phyloP scores from a whole-genome alignment of 2,797 vertebrate genomes.

The Acanthis flammea region DNA sequence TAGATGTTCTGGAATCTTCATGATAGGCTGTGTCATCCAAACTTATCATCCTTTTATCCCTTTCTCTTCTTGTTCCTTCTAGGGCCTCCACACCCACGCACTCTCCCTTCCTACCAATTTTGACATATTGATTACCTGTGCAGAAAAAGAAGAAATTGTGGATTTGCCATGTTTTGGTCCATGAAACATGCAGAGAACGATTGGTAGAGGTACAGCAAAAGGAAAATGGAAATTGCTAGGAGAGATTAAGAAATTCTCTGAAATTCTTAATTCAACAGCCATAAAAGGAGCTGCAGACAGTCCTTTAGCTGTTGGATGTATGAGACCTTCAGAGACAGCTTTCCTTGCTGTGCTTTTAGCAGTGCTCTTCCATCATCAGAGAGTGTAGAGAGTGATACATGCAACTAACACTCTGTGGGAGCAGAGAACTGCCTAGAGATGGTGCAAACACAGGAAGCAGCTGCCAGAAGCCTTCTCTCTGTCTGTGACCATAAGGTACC shows the following conservation, averaged over 20 bases:
- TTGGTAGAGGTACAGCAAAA: not conserved
- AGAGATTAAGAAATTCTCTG: not conserved
- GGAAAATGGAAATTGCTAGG: not conserved
- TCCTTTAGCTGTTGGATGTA: not conserved
- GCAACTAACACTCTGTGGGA: not conserved
- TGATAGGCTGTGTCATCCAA: not conserved
- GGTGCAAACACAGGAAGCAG: not conserved
- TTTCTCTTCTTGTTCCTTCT: not conserved
- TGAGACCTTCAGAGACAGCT: not conserved
- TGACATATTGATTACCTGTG: not conserved
- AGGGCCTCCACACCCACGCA: not conserved
- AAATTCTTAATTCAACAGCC: not conserved
- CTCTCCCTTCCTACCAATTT: not conserved
- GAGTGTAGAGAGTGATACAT: not conserved
- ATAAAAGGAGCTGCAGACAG: not conserved
- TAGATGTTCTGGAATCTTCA: not conserved
- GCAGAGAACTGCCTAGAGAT: not conserved
- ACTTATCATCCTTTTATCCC: not conserved
- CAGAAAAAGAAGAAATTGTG: not conserved
- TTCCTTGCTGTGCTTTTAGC: not conserved
- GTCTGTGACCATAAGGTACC: not conserved
- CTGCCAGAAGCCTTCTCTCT: not conserved
- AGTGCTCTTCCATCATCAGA: not conserved
- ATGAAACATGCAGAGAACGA: not conserved
- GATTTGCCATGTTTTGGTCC: fast-evolving